These are phyloP conservation scores for Drosophila leontia DNA, from an alignment of 1,140 invertebrate genomes.

Conservation along the genomic window DNA sequence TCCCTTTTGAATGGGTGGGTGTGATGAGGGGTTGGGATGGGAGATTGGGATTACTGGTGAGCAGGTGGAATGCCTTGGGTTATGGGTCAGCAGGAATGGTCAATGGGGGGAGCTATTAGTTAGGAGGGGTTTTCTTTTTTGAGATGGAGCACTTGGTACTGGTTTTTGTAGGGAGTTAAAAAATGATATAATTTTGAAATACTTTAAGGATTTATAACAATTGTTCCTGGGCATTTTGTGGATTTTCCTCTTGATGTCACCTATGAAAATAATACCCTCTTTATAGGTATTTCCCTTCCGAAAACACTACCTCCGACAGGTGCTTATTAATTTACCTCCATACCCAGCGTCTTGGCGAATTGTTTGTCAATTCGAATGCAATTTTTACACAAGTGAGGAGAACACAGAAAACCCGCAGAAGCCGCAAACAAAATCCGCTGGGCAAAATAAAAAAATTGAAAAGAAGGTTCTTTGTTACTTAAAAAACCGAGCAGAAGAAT, in stretches of 20 bases:
- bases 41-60: conserved; percentile 14
- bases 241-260: no score
- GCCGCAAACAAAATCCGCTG: conserved; percentile 56
- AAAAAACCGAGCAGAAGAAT: conserved; percentile 28
- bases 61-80: conserved; percentile 29
- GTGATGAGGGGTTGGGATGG: conserved; percentile 10
- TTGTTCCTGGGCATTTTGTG: neutral
- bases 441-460: conserved; percentile 20
- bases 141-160: neutral
- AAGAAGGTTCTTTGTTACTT: conserved; percentile 47
- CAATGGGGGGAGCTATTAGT: neutral
- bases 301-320: conserved; percentile 38
- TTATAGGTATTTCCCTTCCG: neutral
- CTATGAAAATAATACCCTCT: conserved; percentile 1
- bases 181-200: neutral
- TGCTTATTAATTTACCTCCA: conserved; percentile 37
- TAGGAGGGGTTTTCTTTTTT: neutral
- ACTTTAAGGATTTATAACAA: neutral
- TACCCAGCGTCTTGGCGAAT: conserved; percentile 16
- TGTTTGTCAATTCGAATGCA: conserved; percentile 58
- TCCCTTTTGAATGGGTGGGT: conserved; percentile 34
- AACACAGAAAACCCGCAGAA: conserved; percentile 51
- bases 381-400: conserved; percentile 34
- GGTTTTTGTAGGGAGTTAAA: neutral
- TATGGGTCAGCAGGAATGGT: conserved; percentile 44